Evolutionary conservation across 1,140 invertebrate genomes (phyloP).

Genomic region (Helicoverpa zea): DNA sequence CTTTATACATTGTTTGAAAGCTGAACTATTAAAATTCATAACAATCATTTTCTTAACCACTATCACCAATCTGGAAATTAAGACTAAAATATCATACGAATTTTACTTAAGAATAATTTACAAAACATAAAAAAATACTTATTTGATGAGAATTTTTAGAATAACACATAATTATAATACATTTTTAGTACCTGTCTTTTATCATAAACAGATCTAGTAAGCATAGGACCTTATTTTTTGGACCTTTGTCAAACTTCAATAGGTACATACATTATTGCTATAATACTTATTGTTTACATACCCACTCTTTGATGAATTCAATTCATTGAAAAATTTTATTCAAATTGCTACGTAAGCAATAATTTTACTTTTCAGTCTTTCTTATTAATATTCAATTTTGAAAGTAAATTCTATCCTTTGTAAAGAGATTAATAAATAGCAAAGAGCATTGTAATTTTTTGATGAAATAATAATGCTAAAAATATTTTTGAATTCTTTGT

Average conservation of each 20-base stretch:
- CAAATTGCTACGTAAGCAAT: not conserved
- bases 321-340: not conserved
- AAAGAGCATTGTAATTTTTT: not conserved
- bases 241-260: not conserved
- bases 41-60: too few relatives aligned
- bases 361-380: not conserved
- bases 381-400: slow-evolving; percentile 1
- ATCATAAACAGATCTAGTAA: too few relatives aligned
- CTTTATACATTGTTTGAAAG: too few relatives aligned
- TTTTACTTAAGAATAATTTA: too few relatives aligned
- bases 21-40: too few relatives aligned
- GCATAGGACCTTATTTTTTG: not conserved
- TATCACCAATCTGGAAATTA: too few relatives aligned
- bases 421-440: not conserved
- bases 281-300: not conserved
- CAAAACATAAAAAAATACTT: too few relatives aligned
- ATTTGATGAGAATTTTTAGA: too few relatives aligned
- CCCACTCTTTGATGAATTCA: not conserved
- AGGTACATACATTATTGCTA: not conserved
- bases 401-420: slow-evolving; percentile 1
- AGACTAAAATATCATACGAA: too few relatives aligned
- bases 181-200: too few relatives aligned
- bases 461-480: not conserved
- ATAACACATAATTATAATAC: too few relatives aligned
- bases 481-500: too few relatives aligned